These are phyloP conservation scores for Pachyrhynchus sulphureomaculatus DNA, from an alignment of 1,140 invertebrate species.

Conservation along the genomic window DNA sequence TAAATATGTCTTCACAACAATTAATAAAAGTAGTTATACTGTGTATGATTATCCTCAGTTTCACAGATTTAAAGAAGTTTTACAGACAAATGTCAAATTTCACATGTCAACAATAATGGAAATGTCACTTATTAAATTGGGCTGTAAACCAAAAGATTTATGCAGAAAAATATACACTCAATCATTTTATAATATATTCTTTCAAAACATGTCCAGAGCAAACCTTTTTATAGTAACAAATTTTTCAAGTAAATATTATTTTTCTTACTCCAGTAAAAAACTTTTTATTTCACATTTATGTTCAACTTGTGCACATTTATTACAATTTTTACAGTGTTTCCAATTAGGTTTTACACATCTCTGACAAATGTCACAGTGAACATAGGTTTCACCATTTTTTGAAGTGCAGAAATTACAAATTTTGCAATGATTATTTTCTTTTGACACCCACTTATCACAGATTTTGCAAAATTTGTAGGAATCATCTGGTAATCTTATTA, in stretches of 20 bases:
- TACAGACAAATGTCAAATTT: too few relatives aligned
- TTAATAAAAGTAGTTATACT: not conserved
- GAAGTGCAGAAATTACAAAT: slow-evolving; percentile 74
- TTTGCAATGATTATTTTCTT: slow-evolving; percentile 74
- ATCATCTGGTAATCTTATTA: slow-evolving; percentile 63
- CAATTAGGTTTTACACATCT: slow-evolving; percentile 82
- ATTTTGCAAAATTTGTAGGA: slow-evolving; percentile 74
- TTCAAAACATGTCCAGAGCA: slow-evolving; percentile 37
- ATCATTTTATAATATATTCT: too few relatives aligned
- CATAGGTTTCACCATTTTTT: slow-evolving; percentile 77
- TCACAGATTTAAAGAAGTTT: too few relatives aligned
- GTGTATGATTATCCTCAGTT: too few relatives aligned
- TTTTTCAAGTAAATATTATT: not conserved
- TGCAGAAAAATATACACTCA: too few relatives aligned
- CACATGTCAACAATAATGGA: too few relatives aligned
- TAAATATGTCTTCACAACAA: not conserved
- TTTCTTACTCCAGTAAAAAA: slow-evolving; percentile 47
- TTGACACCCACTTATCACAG: slow-evolving; percentile 69
- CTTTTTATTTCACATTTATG: slow-evolving; percentile 61
- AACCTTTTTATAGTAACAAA: not conserved
- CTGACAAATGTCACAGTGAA: slow-evolving; percentile 74
- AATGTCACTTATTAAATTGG: too few relatives aligned
- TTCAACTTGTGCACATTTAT: slow-evolving; percentile 62
- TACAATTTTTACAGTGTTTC: slow-evolving; percentile 73
- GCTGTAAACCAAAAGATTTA: too few relatives aligned